phyloP scores from a whole-genome alignment of 2,888 invertebrate genomes.

The Ecliptopera silaceata region DNA sequence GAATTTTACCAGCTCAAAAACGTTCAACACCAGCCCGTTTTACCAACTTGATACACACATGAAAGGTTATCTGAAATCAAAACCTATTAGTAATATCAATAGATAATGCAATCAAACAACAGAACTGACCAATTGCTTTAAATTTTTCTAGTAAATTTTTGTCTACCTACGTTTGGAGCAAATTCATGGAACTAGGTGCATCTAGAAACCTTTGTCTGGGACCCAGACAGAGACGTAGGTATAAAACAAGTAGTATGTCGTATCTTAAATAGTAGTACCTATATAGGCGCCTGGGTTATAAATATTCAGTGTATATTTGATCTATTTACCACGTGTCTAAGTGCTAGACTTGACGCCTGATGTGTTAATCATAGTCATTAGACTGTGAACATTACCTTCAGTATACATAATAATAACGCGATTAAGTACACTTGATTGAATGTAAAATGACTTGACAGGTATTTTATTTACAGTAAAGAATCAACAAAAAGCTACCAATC shows the following conservation, averaged over 20 bases:
- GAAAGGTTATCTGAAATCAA: no score
- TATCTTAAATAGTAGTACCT: slow-evolving; percentile 5
- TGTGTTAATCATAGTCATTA: slow-evolving; percentile 17
- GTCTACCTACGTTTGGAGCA: neutral
- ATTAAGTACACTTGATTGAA: no score
- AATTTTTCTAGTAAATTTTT: neutral
- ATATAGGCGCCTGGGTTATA: slow-evolving; percentile 18
- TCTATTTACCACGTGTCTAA: slow-evolving; percentile 21
- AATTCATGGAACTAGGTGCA: neutral
- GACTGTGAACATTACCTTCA: neutral
- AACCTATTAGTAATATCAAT: no score
- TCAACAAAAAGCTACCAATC: no score
- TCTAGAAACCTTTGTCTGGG: slow-evolving; percentile 6
- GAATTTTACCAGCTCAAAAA: no score
- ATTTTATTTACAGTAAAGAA: no score
- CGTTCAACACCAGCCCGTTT: no score
- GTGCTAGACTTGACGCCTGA: slow-evolving; percentile 11
- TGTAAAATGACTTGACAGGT: no score
- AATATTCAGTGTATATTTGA: slow-evolving; percentile 22
- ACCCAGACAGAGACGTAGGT: slow-evolving; percentile 10
- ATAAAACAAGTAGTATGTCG: slow-evolving; percentile 1
- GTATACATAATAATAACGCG: neutral
- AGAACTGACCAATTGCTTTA: no score
- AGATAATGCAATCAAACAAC: no score
- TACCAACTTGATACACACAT: no score